Evolutionary conservation across 2,113 vertebrate species (phyloP).

Genomic region (Piliocolobus tephrosceles): DNA sequence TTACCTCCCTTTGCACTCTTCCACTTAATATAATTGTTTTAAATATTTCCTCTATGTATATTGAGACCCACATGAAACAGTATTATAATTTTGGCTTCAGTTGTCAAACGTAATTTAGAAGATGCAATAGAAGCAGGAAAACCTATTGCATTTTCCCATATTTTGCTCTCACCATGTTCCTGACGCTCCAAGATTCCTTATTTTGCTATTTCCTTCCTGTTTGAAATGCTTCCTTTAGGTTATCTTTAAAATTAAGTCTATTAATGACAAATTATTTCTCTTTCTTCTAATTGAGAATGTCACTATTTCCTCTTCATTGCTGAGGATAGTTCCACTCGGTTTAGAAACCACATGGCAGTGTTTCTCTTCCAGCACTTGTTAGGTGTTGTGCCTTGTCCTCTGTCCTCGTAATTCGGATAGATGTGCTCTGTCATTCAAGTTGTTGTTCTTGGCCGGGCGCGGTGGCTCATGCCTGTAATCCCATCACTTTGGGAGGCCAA

Average conservation of each 20-base stretch:
- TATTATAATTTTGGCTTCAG: background rate
- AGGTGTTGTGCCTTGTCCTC: no score
- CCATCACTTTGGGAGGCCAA: no score
- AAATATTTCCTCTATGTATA: background rate
- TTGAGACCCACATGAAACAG: background rate
- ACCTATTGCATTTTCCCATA: background rate
- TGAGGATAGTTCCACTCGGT: no score
- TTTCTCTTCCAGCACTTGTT: no score
- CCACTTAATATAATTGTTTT: background rate
- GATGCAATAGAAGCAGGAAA: background rate
- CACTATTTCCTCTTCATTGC: background rate
- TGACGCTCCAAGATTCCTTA: background rate
- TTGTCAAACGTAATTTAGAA: background rate
- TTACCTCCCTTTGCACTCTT: no score
- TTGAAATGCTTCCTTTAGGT: background rate
- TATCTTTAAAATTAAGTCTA: background rate
- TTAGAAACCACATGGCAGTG: background rate
- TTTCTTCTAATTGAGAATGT: background rate
- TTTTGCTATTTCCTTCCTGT: background rate
- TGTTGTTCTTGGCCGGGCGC: fast-evolving
- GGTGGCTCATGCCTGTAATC: no score
- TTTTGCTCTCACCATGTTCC: background rate
- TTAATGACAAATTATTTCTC: background rate
- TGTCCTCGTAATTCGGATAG: no score
- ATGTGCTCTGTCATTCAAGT: no score